Conservation (phyloP, 1,140 invertebrate species). For the Sinella curviseta region DNA sequence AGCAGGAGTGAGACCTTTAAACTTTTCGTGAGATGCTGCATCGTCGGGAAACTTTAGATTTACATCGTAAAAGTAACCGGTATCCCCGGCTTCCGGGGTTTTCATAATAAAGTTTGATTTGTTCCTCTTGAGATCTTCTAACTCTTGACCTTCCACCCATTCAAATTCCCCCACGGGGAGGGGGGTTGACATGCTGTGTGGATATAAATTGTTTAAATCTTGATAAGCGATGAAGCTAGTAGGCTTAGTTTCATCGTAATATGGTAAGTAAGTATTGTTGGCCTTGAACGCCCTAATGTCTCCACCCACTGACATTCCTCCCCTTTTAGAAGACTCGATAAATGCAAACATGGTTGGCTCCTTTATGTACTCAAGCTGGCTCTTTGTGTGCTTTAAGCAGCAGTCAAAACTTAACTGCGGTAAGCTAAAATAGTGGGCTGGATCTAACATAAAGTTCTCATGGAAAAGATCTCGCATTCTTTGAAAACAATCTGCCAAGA, state of each 20-base stretch:
- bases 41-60: not conserved
- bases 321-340: not conserved
- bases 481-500: not conserved
- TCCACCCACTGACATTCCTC: not conserved
- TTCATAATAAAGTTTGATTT: not conserved
- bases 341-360: too few relatives aligned
- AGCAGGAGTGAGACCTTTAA: not conserved
- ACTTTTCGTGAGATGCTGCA: not conserved
- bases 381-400: not conserved
- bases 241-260: not conserved
- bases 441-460: too few relatives aligned
- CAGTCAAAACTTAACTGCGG: not conserved
- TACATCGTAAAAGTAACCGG: not conserved
- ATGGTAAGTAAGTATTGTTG: not conserved
- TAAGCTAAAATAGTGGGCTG: too few relatives aligned
- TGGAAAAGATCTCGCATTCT: not conserved
- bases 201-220: too few relatives aligned
- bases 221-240: not conserved
- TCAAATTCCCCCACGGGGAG: not conserved
- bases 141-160: too few relatives aligned
- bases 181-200: not conserved
- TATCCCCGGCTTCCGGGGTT: not conserved
- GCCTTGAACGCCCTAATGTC: not conserved
- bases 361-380: too few relatives aligned
- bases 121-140: too few relatives aligned